These are phyloP conservation scores for Stenchaetothrips biformis DNA, from an alignment of 2,888 invertebrate genomes.

Conservation along the genomic window DNA sequence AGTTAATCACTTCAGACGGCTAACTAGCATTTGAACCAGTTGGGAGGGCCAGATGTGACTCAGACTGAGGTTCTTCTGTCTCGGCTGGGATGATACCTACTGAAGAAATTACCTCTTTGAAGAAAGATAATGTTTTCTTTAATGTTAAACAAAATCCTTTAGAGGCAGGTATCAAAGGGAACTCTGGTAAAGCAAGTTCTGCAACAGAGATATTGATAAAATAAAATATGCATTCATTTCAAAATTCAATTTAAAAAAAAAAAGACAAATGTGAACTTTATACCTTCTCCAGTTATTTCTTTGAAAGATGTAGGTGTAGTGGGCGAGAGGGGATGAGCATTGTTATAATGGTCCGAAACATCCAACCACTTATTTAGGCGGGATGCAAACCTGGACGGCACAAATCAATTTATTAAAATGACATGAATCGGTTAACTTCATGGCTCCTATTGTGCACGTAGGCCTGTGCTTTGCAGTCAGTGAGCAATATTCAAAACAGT, in stretches of 20 bases:
- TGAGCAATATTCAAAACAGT: too few species aligned
- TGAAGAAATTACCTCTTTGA: slow-evolving; percentile 40
- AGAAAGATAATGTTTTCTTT: slow-evolving; percentile 52
- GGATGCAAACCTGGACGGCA: slow-evolving; percentile 50
- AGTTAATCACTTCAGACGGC: background rate
- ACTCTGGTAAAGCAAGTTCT: slow-evolving; percentile 60
- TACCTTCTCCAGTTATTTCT: slow-evolving; percentile 42
- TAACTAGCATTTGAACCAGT: background rate
- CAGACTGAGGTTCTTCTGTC: background rate
- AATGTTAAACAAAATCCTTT: slow-evolving; percentile 88
- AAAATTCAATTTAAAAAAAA: slow-evolving; percentile 10
- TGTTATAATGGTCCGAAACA: slow-evolving; percentile 56
- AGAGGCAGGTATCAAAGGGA: slow-evolving; percentile 85
- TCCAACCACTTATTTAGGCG: slow-evolving; percentile 68
- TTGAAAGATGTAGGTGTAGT: slow-evolving; percentile 51
- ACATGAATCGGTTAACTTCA: too few species aligned
- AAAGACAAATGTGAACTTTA: background rate
- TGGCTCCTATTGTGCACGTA: too few species aligned
- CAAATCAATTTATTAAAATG: slow-evolving; percentile 37
- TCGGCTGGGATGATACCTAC: background rate
- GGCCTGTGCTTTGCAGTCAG: too few species aligned
- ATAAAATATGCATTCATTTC: background rate
- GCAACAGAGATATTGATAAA: background rate
- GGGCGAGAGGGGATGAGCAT: slow-evolving; percentile 51
- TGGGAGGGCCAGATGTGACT: background rate